Conservation (phyloP, 2,888 invertebrate genomes). For the Trachelus stipa region DNA sequence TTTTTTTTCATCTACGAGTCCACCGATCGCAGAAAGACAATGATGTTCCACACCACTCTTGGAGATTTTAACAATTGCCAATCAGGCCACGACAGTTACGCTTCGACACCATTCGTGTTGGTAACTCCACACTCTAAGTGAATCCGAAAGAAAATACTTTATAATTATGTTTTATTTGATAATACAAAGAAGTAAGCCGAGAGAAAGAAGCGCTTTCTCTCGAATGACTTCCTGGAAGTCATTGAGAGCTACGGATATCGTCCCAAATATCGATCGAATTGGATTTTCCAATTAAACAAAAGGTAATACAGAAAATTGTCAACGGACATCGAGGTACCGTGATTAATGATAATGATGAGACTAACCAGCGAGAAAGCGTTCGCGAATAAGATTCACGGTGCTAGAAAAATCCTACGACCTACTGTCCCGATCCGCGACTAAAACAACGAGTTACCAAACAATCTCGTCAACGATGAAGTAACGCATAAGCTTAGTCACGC, state of each 20-base stretch:
- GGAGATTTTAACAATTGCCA: not conserved
- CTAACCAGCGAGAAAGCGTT: not conserved
- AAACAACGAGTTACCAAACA: not conserved
- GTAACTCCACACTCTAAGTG: not conserved
- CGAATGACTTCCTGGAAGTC: not conserved
- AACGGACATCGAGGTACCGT: not conserved
- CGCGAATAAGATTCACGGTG: not conserved
- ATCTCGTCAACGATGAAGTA: not conserved
- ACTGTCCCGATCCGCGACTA: not conserved
- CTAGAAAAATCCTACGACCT: not conserved
- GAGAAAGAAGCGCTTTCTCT: not conserved
- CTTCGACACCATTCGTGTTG: not conserved
- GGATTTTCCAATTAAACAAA: not conserved
- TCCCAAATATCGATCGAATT: not conserved
- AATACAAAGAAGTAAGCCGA: not conserved
- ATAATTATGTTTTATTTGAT: not conserved
- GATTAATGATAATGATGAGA: not conserved
- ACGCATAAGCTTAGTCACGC: not conserved
- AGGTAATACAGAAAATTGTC: not conserved
- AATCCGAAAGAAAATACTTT: not conserved
- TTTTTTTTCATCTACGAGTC: not conserved
- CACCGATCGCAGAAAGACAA: not conserved
- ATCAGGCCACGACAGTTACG: not conserved
- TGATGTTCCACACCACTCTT: not conserved
- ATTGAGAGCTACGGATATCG: not conserved